phyloP scores from a whole-genome alignment of 2,888 invertebrate species.

The Strigamia crassipes region DNA sequence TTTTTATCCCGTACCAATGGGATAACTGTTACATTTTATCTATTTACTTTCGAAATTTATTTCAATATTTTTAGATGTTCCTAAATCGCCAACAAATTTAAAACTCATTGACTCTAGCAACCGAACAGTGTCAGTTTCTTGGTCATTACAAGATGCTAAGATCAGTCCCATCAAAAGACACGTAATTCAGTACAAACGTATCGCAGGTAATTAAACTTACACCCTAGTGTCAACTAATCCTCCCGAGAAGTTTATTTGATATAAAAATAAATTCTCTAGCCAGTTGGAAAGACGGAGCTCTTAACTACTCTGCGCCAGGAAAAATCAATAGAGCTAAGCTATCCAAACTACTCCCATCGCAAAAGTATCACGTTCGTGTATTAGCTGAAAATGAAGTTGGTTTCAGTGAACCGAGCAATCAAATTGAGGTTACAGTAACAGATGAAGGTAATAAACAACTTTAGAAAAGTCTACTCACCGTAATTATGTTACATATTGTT shows the following conservation, averaged over 20 bases:
- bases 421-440: background rate
- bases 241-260: no score
- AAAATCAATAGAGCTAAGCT: background rate
- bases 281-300: slow-evolving; percentile 3
- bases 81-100: background rate
- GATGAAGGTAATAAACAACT: slow-evolving; percentile 17
- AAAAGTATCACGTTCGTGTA: slow-evolving; percentile 8
- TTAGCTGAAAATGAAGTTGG: slow-evolving; percentile 36
- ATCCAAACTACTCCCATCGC: background rate
- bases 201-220: background rate
- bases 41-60: background rate
- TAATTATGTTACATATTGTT: no score
- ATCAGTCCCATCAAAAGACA: background rate
- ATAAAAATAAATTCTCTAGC: background rate
- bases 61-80: slow-evolving; percentile 16
- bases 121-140: slow-evolving; percentile 4
- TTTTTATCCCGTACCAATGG: no score
- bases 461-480: background rate
- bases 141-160: background rate
- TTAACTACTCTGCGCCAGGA: background rate
- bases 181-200: slow-evolving; percentile 18
- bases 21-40: no score
- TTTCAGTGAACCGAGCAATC: slow-evolving; percentile 2
- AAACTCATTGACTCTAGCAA: slow-evolving; percentile 3
- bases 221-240: background rate